Conservation (phyloP, 2,888 invertebrate genomes). For the Dioctria rufipes region DNA sequence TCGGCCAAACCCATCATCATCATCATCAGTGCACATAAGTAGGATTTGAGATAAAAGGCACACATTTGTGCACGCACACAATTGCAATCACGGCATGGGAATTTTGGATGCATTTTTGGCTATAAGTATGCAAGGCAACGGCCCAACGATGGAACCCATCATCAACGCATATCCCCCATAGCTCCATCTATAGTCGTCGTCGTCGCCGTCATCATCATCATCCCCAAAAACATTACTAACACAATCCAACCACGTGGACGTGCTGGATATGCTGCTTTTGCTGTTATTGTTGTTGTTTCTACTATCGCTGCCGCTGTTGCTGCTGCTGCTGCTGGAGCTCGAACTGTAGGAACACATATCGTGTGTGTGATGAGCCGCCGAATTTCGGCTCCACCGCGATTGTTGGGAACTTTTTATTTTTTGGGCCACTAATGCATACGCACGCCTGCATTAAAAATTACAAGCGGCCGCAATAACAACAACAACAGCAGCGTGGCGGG, state of each 20-base stretch:
- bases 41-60: slow-evolving; percentile 47
- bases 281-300: too few relatives aligned
- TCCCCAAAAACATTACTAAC: not conserved
- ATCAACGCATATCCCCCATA: not conserved
- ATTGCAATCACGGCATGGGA: not conserved
- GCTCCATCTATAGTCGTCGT: not conserved
- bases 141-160: not conserved
- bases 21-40: slow-evolving; percentile 53
- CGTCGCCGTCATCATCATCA: not conserved
- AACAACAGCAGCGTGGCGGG: slow-evolving; percentile 27
- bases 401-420: slow-evolving; percentile 1
- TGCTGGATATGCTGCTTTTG: too few relatives aligned
- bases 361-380: slow-evolving; percentile 33
- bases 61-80: slow-evolving; percentile 38
- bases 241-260: too few relatives aligned
- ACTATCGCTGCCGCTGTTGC: too few relatives aligned
- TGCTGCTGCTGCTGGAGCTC: not conserved
- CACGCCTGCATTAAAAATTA: slow-evolving; percentile 53
- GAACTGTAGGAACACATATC: not conserved
- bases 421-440: slow-evolving; percentile 49
- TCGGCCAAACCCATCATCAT: slow-evolving; percentile 53
- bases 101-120: slow-evolving; percentile 46
- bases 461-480: slow-evolving; percentile 42
- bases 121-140: not conserved
- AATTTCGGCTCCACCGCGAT: slow-evolving; percentile 39